These are phyloP conservation scores for Andricus quercusramuli DNA, from an alignment of 2,888 invertebrate species.

Conservation along the genomic window DNA sequence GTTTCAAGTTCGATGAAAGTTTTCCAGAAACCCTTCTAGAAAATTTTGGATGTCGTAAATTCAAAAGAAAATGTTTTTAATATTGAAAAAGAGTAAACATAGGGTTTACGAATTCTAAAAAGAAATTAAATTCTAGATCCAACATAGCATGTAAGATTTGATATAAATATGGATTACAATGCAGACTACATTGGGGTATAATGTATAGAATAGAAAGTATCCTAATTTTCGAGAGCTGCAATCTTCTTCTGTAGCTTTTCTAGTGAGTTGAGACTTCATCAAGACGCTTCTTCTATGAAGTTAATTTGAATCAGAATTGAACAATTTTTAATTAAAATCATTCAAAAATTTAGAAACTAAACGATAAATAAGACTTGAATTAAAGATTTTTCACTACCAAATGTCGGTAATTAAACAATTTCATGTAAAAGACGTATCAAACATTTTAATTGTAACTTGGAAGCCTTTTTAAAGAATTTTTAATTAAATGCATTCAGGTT, in stretches of 20 bases:
- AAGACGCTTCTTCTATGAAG: background rate
- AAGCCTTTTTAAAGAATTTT: too few relatives aligned
- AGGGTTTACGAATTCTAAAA: background rate
- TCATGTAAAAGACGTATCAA: too few relatives aligned
- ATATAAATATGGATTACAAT: background rate
- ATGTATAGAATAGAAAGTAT: background rate
- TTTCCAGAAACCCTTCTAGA: slow-evolving; percentile 6
- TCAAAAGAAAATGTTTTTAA: background rate
- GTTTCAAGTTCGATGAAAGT: slow-evolving; percentile 26
- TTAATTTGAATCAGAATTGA: background rate
- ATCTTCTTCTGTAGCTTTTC: background rate
- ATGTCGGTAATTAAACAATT: too few relatives aligned
- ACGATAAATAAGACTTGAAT: too few relatives aligned
- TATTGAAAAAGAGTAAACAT: background rate
- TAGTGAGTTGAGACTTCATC: background rate
- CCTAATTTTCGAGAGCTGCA: background rate
- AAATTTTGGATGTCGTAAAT: background rate
- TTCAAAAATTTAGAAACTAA: background rate
- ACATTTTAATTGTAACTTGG: too few relatives aligned
- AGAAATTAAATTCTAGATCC: background rate
- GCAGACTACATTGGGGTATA: background rate
- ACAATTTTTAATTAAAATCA: background rate
- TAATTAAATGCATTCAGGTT: too few relatives aligned
- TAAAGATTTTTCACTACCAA: too few relatives aligned
- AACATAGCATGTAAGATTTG: background rate